Percentiles rank a stretch among this genome's conserved stretches.
Conservation (phyloP, 2,888 invertebrate species). For the Tenthredo mesomela region DNA sequence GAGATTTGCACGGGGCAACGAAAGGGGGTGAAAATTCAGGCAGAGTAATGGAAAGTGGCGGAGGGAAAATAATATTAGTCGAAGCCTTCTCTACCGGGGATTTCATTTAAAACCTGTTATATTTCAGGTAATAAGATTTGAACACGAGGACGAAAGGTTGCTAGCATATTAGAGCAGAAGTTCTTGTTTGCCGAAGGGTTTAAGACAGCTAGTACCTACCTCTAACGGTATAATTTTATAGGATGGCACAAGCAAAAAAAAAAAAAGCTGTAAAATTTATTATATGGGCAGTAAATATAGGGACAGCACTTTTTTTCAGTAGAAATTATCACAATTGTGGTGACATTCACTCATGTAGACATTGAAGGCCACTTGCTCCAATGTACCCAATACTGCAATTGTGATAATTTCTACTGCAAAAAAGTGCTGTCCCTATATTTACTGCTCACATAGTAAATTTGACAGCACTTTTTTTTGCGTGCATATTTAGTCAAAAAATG, state of each 20-base stretch:
- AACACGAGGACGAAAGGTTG: not conserved
- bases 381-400: no score
- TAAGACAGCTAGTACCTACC: not conserved
- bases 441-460: no score
- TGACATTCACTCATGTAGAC: no score
- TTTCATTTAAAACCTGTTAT: constrained; percentile 45
- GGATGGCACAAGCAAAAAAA: no score
- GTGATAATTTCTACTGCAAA: no score
- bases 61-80: constrained; percentile 47
- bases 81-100: constrained; percentile 44
- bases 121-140: constrained; percentile 31
- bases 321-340: no score
- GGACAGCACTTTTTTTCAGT: no score
- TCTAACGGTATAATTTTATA: not conserved
- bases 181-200: not conserved
- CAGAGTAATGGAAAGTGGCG: constrained; percentile 46
- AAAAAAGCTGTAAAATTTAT: no score
- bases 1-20: not conserved
- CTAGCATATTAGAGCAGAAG: not conserved
- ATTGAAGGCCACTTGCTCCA: no score
- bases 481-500: not conserved
- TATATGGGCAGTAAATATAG: no score
- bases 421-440: no score
- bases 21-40: constrained; percentile 8
- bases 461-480: no score